Conservation (phyloP, 2,888 invertebrate species). For the Loripinus fragilis region DNA sequence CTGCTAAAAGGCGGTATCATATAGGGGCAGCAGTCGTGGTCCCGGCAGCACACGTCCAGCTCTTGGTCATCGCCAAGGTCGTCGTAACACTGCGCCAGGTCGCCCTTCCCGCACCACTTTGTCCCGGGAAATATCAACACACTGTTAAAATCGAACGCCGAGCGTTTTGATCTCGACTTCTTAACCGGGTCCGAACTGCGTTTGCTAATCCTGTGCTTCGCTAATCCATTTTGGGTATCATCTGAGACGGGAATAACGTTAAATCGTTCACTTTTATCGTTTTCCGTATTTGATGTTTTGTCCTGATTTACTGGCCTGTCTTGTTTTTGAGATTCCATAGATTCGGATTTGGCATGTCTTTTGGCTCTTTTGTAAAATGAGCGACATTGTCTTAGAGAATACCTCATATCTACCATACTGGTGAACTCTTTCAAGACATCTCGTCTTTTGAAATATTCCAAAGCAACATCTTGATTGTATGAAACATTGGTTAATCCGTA, state of each 20-base stretch:
- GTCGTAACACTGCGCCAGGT: slow-evolving; percentile 91
- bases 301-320: neutral
- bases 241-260: slow-evolving; percentile 11
- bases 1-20: slow-evolving; percentile 93
- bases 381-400: slow-evolving; percentile 37
- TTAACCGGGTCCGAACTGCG: slow-evolving; percentile 48
- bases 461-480: slow-evolving; percentile 29
- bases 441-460: slow-evolving; percentile 21
- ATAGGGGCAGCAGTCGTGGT: slow-evolving; percentile 94
- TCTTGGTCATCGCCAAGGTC: slow-evolving; percentile 92
- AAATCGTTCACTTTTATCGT: slow-evolving; percentile 25
- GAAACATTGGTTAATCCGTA: slow-evolving; percentile 24
- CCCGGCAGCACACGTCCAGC: slow-evolving; percentile 94
- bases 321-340: slow-evolving; percentile 31
- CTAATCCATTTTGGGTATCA: neutral
- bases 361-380: slow-evolving; percentile 38
- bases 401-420: slow-evolving; percentile 29
- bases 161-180: slow-evolving; percentile 40
- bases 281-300: slow-evolving; percentile 17
- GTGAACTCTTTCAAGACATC: slow-evolving; percentile 36
- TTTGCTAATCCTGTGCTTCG: slow-evolving; percentile 22
- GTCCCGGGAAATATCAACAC: slow-evolving; percentile 94
- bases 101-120: slow-evolving; percentile 96
- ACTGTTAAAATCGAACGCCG: slow-evolving; percentile 64
- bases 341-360: slow-evolving; percentile 31